Percentiles rank a stretch among this genome's conserved stretches.
Conservation (phyloP, 2,888 invertebrate species). For the Dasypolia templi region DNA sequence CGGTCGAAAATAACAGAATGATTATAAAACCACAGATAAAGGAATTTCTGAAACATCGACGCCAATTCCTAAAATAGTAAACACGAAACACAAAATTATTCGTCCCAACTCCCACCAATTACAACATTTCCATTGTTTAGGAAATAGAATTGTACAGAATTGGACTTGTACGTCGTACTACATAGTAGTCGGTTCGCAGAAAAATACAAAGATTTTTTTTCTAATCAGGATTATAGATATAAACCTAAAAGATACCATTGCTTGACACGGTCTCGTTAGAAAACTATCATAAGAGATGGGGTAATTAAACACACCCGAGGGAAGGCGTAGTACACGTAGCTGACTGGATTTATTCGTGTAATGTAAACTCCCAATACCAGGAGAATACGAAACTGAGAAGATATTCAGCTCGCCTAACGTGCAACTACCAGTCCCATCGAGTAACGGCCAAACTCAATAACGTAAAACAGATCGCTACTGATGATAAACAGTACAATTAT, state of each 20-base stretch:
- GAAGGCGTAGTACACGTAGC: slow-evolving; percentile 75
- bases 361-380: slow-evolving; percentile 86
- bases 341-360: slow-evolving; percentile 86
- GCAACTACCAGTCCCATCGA: slow-evolving; percentile 62
- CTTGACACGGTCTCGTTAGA: slow-evolving; percentile 54
- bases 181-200: slow-evolving; percentile 7
- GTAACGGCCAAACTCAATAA: too few species aligned
- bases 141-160: slow-evolving; percentile 17
- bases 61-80: slow-evolving; percentile 46
- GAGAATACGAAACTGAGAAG: slow-evolving; percentile 82
- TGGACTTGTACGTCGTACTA: not conserved
- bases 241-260: slow-evolving; percentile 16
- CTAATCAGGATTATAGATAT: slow-evolving; percentile 16
- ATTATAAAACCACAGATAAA: slow-evolving; percentile 28
- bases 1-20: slow-evolving; percentile 20
- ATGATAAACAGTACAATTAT: too few species aligned
- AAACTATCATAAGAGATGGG: slow-evolving; percentile 70
- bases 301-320: slow-evolving; percentile 75
- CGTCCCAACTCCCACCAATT: slow-evolving; percentile 34
- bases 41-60: slow-evolving; percentile 45
- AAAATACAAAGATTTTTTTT: not conserved
- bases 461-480: too few species aligned
- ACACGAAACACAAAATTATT: slow-evolving; percentile 36
- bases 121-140: slow-evolving; percentile 45
- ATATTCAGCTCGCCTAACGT: slow-evolving; percentile 72